phyloP scores from a whole-genome alignment of 2,113 vertebrate genomes.

The Nestor notabilis region DNA sequence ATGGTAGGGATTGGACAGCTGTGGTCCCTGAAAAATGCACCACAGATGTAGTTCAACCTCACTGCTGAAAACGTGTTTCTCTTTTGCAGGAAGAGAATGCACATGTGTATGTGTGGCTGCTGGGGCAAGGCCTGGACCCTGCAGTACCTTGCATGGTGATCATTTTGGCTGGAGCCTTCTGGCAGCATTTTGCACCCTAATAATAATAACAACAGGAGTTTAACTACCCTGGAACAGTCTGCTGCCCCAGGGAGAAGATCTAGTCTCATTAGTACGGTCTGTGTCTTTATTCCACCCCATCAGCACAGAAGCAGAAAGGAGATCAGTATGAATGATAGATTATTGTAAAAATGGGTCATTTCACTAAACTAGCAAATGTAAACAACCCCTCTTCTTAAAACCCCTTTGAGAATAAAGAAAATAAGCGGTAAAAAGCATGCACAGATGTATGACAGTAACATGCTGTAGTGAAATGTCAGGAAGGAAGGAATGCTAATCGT shows the following conservation, averaged over 20 bases:
- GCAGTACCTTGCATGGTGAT: background rate
- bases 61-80: background rate
- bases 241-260: background rate
- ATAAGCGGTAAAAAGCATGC: background rate
- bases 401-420: background rate
- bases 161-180: background rate
- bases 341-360: background rate
- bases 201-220: background rate
- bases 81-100: background rate
- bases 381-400: background rate
- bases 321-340: background rate
- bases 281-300: background rate
- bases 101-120: rapidly evolving
- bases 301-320: background rate
- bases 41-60: background rate
- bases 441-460: background rate
- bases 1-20: background rate
- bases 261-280: background rate
- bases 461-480: background rate
- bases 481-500: background rate
- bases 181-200: background rate
- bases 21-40: background rate
- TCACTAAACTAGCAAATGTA: background rate
- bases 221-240: background rate
- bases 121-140: background rate